Percentiles rank a stretch among this genome's conserved stretches.
These are phyloP conservation scores for Myopa testacea DNA, from an alignment of 2,888 invertebrate genomes.

Conservation along the genomic window DNA sequence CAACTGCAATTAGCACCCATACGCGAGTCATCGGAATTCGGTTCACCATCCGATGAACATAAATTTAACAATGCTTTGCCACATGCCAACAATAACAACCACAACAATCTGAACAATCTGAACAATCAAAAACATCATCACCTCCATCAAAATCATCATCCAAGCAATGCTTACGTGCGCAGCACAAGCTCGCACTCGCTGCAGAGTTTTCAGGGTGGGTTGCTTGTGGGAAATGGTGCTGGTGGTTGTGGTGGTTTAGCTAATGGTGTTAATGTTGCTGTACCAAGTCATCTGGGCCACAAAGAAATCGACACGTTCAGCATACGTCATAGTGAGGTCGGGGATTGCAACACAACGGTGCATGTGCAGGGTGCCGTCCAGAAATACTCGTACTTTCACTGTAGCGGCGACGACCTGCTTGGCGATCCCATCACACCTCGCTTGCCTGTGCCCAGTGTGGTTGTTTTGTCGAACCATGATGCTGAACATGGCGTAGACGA, in stretches of 20 bases:
- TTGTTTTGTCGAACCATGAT: conserved; percentile 64
- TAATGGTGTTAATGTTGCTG: conserved; percentile 40
- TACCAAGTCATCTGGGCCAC: conserved; percentile 4
- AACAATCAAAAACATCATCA: conserved; percentile 49
- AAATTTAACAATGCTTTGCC: conserved; percentile 57
- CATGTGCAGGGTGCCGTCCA: conserved; percentile 44
- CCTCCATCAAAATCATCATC: conserved; percentile 45
- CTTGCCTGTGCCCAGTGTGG: conserved; percentile 59
- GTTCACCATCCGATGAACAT: conserved; percentile 67
- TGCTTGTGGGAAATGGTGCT: conserved; percentile 25
- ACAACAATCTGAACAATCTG: conserved; percentile 54
- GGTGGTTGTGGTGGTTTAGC: conserved; percentile 43
- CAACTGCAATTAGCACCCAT: conserved; percentile 69
- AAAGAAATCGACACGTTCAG: conserved; percentile 51
- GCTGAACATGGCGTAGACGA: conserved; percentile 60
- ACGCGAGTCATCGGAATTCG: conserved; percentile 68
- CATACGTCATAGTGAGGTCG: conserved; percentile 53
- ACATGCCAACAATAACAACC: conserved; percentile 54
- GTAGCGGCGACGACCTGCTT: conserved; percentile 54
- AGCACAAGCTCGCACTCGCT: conserved; percentile 64
- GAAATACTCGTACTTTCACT: conserved; percentile 46
- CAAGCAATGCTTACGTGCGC: conserved; percentile 58
- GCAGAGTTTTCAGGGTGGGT: conserved; percentile 55
- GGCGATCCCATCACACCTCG: conserved; percentile 50
- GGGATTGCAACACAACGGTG: conserved; percentile 52